phyloP scores from a whole-genome alignment of 2,113 vertebrate genomes.

The Oriolus oriolus region DNA sequence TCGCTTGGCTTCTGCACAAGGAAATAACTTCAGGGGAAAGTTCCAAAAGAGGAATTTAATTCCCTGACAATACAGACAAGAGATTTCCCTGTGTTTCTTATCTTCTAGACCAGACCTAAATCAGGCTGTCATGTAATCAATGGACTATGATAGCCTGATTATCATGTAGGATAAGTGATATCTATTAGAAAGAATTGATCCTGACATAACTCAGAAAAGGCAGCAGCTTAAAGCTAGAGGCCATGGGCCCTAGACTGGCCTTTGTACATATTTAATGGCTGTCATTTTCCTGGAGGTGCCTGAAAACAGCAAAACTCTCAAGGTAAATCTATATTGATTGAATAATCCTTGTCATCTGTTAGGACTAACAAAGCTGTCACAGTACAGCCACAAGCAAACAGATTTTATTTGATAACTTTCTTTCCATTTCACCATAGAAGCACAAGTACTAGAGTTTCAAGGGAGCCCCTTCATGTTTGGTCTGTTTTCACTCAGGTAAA shows the following conservation, averaged over 20 bases:
- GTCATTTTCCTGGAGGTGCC: conserved; percentile 67
- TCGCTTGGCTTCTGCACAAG: not conserved
- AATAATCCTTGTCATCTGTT: conserved; percentile 85
- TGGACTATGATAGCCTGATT: conserved; percentile 71
- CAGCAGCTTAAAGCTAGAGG: conserved; percentile 65
- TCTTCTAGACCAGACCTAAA: conserved; percentile 62
- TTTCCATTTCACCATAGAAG: conserved; percentile 51
- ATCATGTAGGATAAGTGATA: conserved; percentile 75
- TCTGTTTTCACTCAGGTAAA: conserved; percentile 51
- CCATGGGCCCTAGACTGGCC: conserved; percentile 46
- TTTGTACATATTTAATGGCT: conserved; percentile 71
- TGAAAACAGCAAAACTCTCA: conserved; percentile 67
- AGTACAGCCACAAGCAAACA: conserved; percentile 77
- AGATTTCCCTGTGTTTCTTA: conserved; percentile 62
- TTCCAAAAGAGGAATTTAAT: conserved; percentile 11
- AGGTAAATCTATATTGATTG: conserved; percentile 76
- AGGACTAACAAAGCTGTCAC: conserved; percentile 85
- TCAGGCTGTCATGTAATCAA: conserved; percentile 71
- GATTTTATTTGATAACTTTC: conserved; percentile 77
- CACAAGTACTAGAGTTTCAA: conserved; percentile 37
- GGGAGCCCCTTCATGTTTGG: conserved; percentile 44
- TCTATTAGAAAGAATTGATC: conserved; percentile 75
- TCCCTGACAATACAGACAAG: not conserved
- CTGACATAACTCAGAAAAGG: conserved; percentile 67
- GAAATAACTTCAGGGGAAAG: conserved; percentile 13